Evolutionary conservation across 23 tunicate genomes (phyloP).

Genomic region (Halocynthia roretzi): DNA sequence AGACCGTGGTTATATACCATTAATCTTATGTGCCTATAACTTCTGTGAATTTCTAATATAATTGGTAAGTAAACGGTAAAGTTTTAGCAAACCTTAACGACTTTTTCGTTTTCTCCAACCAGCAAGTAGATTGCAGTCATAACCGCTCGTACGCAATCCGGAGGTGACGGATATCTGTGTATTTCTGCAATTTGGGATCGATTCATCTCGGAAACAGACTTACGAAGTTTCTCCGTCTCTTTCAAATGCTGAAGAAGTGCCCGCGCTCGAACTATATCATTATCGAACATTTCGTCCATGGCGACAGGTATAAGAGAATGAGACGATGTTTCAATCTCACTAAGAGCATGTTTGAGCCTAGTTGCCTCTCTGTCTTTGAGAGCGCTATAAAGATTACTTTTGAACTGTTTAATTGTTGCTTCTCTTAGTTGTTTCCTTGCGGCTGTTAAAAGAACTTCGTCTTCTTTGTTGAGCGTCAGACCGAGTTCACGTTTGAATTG

Average conservation of each 20-base stretch:
- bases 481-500: slow-evolving; percentile 64
- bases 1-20: too few relatives aligned
- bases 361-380: slow-evolving; percentile 39
- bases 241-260: slow-evolving; percentile 30
- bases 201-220: slow-evolving; percentile 50
- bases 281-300: slow-evolving; percentile 18
- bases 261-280: slow-evolving; percentile 34
- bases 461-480: slow-evolving; percentile 13
- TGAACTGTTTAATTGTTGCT: slow-evolving; percentile 38
- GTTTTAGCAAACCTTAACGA: slow-evolving; percentile 32
- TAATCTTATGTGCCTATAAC: too few relatives aligned
- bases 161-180: slow-evolving; percentile 68
- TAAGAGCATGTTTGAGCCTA: slow-evolving; percentile 31
- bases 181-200: slow-evolving; percentile 72
- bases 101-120: slow-evolving; percentile 65
- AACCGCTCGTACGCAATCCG: slow-evolving; percentile 48
- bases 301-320: slow-evolving; percentile 29
- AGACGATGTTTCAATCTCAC: slow-evolving; percentile 55
- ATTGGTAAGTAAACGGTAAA: background rate
- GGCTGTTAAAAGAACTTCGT: slow-evolving; percentile 2
- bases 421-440: slow-evolving; percentile 34
- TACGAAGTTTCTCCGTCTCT: slow-evolving; percentile 31
- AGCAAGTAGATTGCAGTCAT: slow-evolving; percentile 66
- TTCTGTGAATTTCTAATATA: too few relatives aligned
- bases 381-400: slow-evolving; percentile 38